phyloP scores from a whole-genome alignment of 2,888 invertebrate genomes.

The Hypolimnas misippus region DNA sequence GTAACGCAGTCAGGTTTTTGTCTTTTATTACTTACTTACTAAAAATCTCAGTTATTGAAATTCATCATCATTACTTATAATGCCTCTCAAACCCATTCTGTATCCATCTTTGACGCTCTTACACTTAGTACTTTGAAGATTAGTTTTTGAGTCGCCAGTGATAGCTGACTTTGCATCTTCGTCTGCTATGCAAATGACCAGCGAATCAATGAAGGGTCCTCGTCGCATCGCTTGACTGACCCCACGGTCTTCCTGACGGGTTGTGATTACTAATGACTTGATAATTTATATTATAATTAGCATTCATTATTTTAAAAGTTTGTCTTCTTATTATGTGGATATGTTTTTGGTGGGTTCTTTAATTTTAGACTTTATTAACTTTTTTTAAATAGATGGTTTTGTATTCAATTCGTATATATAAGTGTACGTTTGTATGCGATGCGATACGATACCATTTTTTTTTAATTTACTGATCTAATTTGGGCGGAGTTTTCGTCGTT shows the following conservation, averaged over 20 bases:
- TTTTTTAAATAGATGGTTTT: too few relatives aligned
- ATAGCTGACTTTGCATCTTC: constrained; percentile 63
- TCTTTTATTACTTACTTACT: not conserved
- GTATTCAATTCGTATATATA: too few relatives aligned
- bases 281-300: constrained; percentile 16
- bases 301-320: not conserved
- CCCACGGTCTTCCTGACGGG: constrained; percentile 16
- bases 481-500: too few relatives aligned
- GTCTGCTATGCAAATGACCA: constrained; percentile 72
- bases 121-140: constrained; percentile 63
- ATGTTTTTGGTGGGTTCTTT: not conserved
- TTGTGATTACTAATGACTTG: constrained; percentile 39
- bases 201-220: constrained; percentile 39
- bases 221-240: constrained; percentile 24
- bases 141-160: constrained; percentile 65
- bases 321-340: too few relatives aligned
- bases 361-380: too few relatives aligned
- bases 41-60: not conserved
- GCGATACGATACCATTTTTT: too few relatives aligned
- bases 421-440: too few relatives aligned
- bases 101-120: constrained; percentile 36
- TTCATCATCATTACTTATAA: not conserved
- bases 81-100: constrained; percentile 29
- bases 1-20: too few relatives aligned
- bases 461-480: too few relatives aligned